These are phyloP conservation scores for Oscheius sp. DNA, from an alignment of 2,888 invertebrate species.

Conservation along the genomic window DNA sequence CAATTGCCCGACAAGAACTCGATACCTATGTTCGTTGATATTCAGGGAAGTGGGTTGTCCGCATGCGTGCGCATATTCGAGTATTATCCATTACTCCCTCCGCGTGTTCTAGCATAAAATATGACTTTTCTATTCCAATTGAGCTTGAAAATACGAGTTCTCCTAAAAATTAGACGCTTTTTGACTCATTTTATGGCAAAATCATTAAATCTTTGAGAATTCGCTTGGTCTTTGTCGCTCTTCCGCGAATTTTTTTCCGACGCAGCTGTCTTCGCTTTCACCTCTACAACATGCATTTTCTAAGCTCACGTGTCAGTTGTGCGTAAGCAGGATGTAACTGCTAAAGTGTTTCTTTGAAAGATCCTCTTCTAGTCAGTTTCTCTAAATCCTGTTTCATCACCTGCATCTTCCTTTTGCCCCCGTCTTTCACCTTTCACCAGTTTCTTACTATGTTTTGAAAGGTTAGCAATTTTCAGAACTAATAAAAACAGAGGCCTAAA, in stretches of 20 bases:
- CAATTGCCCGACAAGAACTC: too few relatives aligned
- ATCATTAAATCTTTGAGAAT: too few relatives aligned
- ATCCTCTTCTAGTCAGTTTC: background rate
- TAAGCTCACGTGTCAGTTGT: background rate
- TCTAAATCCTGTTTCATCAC: background rate
- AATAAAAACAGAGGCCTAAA: background rate
- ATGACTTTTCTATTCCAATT: too few relatives aligned
- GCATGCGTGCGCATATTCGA: background rate
- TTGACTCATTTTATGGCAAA: too few relatives aligned
- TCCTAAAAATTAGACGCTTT: too few relatives aligned
- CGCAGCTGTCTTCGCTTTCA: background rate
- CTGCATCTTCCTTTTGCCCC: background rate
- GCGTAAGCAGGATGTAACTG: background rate
- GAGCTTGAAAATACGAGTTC: too few relatives aligned
- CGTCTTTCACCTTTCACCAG: background rate
- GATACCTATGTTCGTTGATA: background rate
- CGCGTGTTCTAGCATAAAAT: too few relatives aligned
- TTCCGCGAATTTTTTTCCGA: too few relatives aligned
- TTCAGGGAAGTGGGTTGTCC: background rate
- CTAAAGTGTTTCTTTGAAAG: background rate
- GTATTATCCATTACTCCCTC: too few relatives aligned
- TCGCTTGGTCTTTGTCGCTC: too few relatives aligned
- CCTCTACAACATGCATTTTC: background rate
- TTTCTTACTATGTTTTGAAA: background rate
- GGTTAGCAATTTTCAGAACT: constrained; percentile 1